Conservation (phyloP, 1,140 invertebrate species). For the Lycorma delicatula region DNA sequence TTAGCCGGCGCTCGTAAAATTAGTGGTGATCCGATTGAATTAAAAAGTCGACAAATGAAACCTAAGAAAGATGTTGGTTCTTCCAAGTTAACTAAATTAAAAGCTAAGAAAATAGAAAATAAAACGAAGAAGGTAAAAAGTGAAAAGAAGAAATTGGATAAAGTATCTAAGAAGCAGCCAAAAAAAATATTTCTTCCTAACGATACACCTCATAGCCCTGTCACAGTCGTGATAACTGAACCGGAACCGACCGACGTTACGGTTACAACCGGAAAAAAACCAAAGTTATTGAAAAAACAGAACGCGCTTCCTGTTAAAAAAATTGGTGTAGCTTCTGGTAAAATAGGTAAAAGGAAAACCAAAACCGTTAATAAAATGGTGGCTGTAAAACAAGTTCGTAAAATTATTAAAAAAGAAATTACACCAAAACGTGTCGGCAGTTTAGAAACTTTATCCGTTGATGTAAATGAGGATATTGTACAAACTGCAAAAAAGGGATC, state of each 20-base stretch:
- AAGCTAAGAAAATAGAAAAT: slow-evolving; percentile 10
- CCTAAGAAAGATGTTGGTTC: slow-evolving; percentile 15
- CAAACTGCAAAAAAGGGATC: background rate
- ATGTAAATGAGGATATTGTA: background rate
- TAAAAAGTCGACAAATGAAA: slow-evolving; percentile 1
- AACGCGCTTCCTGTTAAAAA: background rate
- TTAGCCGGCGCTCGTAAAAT: background rate
- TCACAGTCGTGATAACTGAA: slow-evolving; percentile 5
- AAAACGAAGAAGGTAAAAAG: slow-evolving; percentile 3
- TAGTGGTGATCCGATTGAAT: background rate
- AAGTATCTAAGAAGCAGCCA: slow-evolving; percentile 9
- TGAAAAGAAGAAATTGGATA: background rate
- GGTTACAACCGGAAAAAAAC: background rate
- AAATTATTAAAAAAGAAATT: background rate
- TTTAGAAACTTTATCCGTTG: background rate
- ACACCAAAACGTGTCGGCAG: background rate
- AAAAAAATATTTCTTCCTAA: slow-evolving; percentile 9
- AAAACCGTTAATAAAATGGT: background rate
- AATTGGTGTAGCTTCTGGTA: slow-evolving; percentile 10
- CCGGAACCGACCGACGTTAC: background rate
- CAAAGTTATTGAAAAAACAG: background rate
- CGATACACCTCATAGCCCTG: slow-evolving; percentile 3
- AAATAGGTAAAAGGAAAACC: slow-evolving; percentile 2
- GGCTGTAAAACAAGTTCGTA: background rate
- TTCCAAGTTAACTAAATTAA: background rate